Conservation (phyloP, 2,113 vertebrate species). For the Nyctereutes procyonoides region DNA sequence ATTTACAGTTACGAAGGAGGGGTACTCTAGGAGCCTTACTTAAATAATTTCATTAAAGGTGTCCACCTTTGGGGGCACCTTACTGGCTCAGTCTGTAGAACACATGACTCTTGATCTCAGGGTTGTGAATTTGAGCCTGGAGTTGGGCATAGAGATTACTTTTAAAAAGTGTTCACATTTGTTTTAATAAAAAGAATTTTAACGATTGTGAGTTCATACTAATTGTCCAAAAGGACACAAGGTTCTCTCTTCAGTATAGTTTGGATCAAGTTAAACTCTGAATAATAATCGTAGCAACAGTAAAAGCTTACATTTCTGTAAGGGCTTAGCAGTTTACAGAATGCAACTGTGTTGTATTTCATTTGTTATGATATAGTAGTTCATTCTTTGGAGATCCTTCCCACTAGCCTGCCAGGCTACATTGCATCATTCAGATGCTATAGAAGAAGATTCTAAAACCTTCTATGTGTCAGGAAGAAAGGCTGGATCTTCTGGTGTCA, state of each 20-base stretch:
- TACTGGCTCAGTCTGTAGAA: background rate
- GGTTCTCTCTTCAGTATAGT: background rate
- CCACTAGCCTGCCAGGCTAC: background rate
- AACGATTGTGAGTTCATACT: background rate
- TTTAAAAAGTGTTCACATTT: background rate
- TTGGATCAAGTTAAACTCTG: conserved; percentile 14
- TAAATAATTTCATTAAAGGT: background rate
- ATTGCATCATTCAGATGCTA: background rate
- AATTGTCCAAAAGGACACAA: background rate
- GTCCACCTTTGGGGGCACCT: background rate
- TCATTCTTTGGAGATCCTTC: background rate
- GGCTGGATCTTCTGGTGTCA: background rate
- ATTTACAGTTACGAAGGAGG: background rate
- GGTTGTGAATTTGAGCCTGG: background rate
- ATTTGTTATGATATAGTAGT: background rate
- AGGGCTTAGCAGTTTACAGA: background rate
- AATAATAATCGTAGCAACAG: background rate
- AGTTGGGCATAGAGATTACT: background rate
- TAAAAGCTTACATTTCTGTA: background rate
- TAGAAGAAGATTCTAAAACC: background rate
- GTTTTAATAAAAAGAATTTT: background rate
- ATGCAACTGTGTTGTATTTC: background rate
- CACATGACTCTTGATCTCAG: background rate
- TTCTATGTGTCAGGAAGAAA: background rate
- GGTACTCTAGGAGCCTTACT: background rate